phyloP scores from a whole-genome alignment of 2,797 vertebrate genomes.

The Brotula barbata region DNA sequence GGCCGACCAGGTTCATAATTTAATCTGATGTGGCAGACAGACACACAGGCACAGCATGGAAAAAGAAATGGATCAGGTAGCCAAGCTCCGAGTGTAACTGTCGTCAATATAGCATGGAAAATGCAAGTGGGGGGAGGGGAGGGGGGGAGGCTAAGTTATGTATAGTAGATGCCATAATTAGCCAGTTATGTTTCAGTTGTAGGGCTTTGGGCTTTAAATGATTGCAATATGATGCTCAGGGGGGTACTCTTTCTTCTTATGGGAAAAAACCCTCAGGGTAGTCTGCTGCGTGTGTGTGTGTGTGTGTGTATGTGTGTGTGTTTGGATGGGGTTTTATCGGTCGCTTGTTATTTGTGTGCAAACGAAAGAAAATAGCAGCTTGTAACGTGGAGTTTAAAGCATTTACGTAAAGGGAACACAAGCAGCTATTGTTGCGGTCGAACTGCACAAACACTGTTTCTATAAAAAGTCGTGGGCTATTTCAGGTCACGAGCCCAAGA shows the following conservation, averaged over 20 bases:
- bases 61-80: conserved; percentile 57
- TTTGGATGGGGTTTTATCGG: conserved; percentile 34
- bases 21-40: conserved; percentile 40
- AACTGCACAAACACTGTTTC: conserved; percentile 10
- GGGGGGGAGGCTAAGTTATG: conserved; percentile 51
- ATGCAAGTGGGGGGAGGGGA: conserved; percentile 41
- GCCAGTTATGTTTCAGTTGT: conserved; percentile 64
- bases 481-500: background rate
- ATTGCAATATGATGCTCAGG: conserved; percentile 61
- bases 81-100: conserved; percentile 38
- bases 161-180: conserved; percentile 72
- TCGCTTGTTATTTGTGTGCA: conserved; percentile 42
- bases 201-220: conserved; percentile 63
- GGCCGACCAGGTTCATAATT: conserved; percentile 23
- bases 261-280: conserved; percentile 47
- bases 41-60: conserved; percentile 33
- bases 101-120: conserved; percentile 68
- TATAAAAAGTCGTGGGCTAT: conserved; percentile 24
- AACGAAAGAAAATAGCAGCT: conserved; percentile 16
- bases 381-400: conserved; percentile 25
- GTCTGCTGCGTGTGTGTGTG: conserved; percentile 8
- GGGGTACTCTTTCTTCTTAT: conserved; percentile 42
- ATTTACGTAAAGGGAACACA: conserved; percentile 7
- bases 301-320: conserved; percentile 8
- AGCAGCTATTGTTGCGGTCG: conserved; percentile 34